Conservation (phyloP, 2,797 vertebrate genomes). For the Sylvia borin region DNA sequence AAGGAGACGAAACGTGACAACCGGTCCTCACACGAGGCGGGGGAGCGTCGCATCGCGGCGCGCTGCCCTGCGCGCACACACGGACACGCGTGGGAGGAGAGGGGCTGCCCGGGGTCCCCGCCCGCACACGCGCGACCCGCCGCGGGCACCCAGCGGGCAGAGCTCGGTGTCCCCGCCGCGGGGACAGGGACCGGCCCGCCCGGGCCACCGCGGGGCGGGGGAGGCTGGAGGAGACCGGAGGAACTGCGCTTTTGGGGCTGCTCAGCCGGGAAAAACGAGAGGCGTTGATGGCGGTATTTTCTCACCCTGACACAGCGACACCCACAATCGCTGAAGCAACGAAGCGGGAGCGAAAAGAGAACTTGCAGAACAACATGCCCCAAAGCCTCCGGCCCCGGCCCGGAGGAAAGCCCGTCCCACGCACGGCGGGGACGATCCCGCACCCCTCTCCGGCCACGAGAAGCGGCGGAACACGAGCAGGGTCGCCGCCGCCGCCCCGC, state of each 20-base stretch:
- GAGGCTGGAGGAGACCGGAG: neutral
- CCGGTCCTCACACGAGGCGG: neutral
- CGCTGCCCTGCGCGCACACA: neutral
- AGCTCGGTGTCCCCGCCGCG: neutral
- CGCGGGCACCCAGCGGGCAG: neutral
- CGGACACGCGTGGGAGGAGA: neutral
- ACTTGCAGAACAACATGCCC: neutral
- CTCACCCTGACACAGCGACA: neutral
- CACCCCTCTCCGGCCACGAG: neutral
- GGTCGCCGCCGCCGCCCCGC: neutral
- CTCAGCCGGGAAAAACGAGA: neutral
- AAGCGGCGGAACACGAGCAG: neutral
- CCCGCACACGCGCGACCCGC: neutral
- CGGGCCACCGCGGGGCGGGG: neutral
- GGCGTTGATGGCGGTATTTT: neutral
- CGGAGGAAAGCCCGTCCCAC: neutral
- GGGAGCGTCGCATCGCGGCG: neutral
- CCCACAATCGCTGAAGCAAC: neutral
- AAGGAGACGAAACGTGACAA: conserved; percentile 32
- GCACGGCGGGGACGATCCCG: neutral
- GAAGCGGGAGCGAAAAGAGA: neutral
- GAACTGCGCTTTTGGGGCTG: neutral
- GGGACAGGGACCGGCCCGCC: neutral
- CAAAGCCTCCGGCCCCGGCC: neutral
- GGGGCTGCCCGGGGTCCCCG: neutral